phyloP scores from a whole-genome alignment of 2,797 vertebrate genomes.

The Lateolabrax maculatus region DNA sequence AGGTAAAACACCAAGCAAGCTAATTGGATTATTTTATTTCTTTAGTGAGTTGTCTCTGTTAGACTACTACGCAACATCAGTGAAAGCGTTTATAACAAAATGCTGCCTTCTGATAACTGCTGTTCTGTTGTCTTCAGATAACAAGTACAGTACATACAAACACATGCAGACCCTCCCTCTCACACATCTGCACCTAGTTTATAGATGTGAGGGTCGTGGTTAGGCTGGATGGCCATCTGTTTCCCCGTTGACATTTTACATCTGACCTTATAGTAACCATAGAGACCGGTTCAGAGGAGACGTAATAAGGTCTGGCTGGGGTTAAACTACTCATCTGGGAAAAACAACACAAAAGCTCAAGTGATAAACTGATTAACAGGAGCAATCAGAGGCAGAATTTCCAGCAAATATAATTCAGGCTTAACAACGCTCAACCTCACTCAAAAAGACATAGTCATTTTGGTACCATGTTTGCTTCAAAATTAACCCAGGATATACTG shows the following conservation, averaged over 20 bases:
- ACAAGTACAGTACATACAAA: neutral
- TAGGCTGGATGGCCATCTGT: constrained; percentile 61
- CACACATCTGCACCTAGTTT: constrained; percentile 39
- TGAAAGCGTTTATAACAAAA: neutral
- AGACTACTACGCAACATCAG: neutral
- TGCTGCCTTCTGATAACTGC: neutral
- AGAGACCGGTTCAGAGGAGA: constrained; percentile 17
- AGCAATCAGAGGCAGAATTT: constrained; percentile 21
- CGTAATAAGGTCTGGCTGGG: constrained; percentile 9
- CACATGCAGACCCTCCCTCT: neutral
- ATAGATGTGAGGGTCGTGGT: constrained; percentile 20
- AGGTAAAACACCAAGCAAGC: neutral
- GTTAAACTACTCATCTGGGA: constrained; percentile 45
- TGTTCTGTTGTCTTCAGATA: constrained; percentile 13
- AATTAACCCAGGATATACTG: neutral
- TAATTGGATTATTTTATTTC: neutral
- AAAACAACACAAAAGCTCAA: constrained; percentile 34
- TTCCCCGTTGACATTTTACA: constrained; percentile 49
- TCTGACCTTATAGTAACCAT: constrained; percentile 48
- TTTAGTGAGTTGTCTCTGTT: neutral
- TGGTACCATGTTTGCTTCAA: neutral
- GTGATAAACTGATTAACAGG: constrained; percentile 41
- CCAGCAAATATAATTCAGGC: neutral
- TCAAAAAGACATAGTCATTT: neutral
- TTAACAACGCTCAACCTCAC: neutral